Conservation (phyloP, 2,113 vertebrate species). For the Alouatta palliata region DNA sequence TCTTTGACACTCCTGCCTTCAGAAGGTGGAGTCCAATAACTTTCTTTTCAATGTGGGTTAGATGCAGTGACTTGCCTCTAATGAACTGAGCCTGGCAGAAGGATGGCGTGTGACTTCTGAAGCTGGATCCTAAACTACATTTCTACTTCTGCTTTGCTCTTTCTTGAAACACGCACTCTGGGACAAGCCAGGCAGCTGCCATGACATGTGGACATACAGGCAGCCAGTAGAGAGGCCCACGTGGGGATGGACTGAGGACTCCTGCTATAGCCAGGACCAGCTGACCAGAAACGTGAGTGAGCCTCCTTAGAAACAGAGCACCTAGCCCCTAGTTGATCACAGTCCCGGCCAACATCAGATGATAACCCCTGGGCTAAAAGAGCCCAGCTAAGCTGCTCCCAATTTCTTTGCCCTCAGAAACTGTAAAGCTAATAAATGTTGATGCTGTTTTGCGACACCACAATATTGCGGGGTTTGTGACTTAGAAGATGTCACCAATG, state of each 20-base stretch:
- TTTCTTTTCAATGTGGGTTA: neutral
- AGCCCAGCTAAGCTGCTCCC: accelerated
- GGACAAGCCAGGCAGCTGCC: neutral
- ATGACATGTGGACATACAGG: neutral
- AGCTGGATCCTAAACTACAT: accelerated
- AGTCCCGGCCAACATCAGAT: neutral
- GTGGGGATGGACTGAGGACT: too few species aligned
- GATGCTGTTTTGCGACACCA: neutral
- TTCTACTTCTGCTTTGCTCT: neutral
- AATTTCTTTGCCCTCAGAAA: too few species aligned
- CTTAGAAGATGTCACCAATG: accelerated
- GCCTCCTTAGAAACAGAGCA: neutral
- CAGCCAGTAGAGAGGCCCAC: accelerated
- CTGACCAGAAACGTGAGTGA: too few species aligned
- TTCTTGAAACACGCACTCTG: neutral
- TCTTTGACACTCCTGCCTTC: neutral
- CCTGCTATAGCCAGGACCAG: neutral
- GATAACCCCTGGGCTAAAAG: too few species aligned
- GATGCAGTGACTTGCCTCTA: too few species aligned
- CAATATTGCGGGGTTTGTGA: accelerated
- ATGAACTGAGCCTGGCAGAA: accelerated
- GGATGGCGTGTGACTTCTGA: neutral
- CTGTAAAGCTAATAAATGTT: accelerated
- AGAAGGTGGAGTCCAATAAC: neutral
- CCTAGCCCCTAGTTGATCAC: neutral